Evolutionary conservation across 2,113 vertebrate species (phyloP), one percentile per base, ranked within the genome.

Genomic region (Plestiodon gilberti): DNA sequence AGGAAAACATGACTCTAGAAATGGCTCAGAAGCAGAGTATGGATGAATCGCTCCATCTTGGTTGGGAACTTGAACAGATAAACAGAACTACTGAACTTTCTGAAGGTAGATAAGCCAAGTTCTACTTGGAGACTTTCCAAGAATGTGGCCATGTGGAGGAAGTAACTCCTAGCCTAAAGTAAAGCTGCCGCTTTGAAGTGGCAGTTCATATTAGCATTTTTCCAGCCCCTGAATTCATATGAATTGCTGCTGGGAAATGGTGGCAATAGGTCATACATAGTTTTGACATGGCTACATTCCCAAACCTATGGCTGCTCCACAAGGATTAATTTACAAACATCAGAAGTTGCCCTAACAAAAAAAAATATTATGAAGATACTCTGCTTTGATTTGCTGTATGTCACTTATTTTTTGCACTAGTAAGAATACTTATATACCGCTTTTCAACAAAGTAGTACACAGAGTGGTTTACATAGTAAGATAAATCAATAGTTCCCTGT

Each of bases 11-110:
- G 93, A 97, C 97, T 71, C 95, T 99, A 22, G 99, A 99, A 96
- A 98, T 99, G 98, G 98, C 99, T 81, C 99, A 99, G 96, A 99
- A 99, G 81, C 99, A 99, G 94, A 99, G 99, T 91, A 99, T 99
- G 99, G 98, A 99, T 83, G 99, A 99, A 92, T 99, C 98, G 3
- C 94, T 99, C 90, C 99, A 99, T 94, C 97, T 99, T 84, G 99
- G 99, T 92, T 99, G 99, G 99, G 99, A 99, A 87, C 96, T 99
- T 84, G 99, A 99, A 89, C 99, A 99, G 90, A 98, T 99, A 17
- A 98, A 98, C 76, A 99, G 98, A 95, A 98, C 98, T 43, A 98
- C 98, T 55, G 99, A 99, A 35, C 93, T 98, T 84, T 96, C 97
- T 23, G 98, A 99, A 94, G 98, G 98, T 99, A 96, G 93, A 88